phyloP scores from a whole-genome alignment of 2,113 vertebrate genomes.

The Microcebus tavaratra region DNA sequence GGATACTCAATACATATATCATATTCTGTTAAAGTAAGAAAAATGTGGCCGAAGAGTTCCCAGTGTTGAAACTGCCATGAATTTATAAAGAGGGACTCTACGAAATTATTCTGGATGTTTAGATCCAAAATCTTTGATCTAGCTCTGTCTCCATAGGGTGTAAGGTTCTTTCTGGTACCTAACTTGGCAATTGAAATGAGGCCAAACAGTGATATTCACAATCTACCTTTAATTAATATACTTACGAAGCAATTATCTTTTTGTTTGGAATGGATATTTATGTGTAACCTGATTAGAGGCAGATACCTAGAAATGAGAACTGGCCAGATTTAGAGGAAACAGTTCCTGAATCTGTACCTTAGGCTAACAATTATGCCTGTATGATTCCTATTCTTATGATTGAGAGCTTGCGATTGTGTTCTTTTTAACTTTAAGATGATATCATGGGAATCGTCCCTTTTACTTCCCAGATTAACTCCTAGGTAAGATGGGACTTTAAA shows the following conservation, averaged over 20 bases:
- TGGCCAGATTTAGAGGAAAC: neutral
- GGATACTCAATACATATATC: neutral
- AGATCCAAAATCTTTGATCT: neutral
- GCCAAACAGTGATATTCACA: neutral
- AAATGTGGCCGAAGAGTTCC: slow-evolving; percentile 12
- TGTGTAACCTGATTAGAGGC: neutral
- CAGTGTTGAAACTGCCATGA: neutral
- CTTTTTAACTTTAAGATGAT: slow-evolving; percentile 34
- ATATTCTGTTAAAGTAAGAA: slow-evolving; percentile 41
- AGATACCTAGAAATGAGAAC: neutral
- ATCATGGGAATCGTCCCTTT: slow-evolving; percentile 20
- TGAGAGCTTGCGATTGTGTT: slow-evolving; percentile 12
- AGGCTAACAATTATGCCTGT: neutral
- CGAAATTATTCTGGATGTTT: slow-evolving; percentile 38
- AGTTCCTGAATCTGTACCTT: neutral
- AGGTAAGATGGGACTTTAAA: neutral
- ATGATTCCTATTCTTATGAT: neutral
- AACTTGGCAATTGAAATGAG: slow-evolving; percentile 1
- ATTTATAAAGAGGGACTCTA: neutral
- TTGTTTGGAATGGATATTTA: slow-evolving; percentile 6
- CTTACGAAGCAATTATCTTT: neutral
- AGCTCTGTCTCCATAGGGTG: neutral
- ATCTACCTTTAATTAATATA: neutral
- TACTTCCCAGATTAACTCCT: neutral
- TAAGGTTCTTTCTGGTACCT: neutral